Conservation (phyloP, 2,888 invertebrate genomes). For the Drosophila recens region DNA sequence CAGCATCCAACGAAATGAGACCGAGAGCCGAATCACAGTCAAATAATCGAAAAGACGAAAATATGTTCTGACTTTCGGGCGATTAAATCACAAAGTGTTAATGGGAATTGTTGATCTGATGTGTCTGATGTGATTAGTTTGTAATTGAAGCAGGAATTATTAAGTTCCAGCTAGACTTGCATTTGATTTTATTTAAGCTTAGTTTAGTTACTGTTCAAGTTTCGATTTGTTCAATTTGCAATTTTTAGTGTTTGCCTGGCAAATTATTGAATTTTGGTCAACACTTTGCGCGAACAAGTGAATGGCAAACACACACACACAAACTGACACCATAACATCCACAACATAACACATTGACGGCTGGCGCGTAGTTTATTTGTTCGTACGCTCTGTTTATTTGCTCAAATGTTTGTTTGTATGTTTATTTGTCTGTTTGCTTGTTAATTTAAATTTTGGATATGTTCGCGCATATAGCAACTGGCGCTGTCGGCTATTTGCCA, state of each 20-base stretch:
- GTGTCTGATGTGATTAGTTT: not conserved
- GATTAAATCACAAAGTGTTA: constrained; percentile 21
- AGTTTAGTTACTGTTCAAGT: not conserved
- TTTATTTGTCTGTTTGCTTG: constrained; percentile 53
- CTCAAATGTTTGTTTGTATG: constrained; percentile 23
- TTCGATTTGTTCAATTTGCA: constrained; percentile 1
- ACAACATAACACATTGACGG: constrained; percentile 7
- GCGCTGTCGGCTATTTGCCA: constrained; percentile 63
- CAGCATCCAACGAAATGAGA: constrained; percentile 18
- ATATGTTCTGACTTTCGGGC: constrained; percentile 4
- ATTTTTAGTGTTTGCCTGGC: constrained; percentile 11
- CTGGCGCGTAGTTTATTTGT: constrained; percentile 38
- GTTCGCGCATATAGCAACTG: constrained; percentile 37
- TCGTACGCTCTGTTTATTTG: constrained; percentile 28
- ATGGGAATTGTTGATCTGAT: constrained; percentile 10
- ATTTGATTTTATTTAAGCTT: constrained; percentile 2
- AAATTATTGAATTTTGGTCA: constrained; percentile 36
- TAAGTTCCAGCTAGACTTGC: not conserved
- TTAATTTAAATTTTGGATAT: constrained; percentile 61
- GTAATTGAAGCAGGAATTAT: constrained; percentile 3
- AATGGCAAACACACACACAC: constrained; percentile 7
- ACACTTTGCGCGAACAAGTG: not conserved
- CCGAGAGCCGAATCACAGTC: not conserved
- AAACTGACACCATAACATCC: not conserved
- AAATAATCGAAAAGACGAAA: not conserved